These are phyloP conservation scores for Mustelus asterias DNA, from an alignment of 2,113 vertebrate species.

Conservation along the genomic window DNA sequence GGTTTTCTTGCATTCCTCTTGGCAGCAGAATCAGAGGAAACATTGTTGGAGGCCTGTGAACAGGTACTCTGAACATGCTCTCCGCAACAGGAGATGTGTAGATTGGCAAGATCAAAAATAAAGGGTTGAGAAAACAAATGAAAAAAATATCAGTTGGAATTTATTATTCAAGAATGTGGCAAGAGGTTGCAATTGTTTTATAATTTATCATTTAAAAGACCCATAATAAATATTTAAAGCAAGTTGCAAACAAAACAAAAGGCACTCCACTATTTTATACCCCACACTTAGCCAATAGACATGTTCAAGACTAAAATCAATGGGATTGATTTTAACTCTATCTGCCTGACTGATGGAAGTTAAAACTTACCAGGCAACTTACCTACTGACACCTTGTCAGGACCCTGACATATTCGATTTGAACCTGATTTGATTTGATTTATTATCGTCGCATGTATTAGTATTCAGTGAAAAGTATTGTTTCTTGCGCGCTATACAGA, in stretches of 20 bases:
- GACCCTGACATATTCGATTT: neutral
- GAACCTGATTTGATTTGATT: neutral
- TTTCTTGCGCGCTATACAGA: too few species aligned
- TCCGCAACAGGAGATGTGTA: neutral
- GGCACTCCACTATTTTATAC: neutral
- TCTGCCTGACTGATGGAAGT: neutral
- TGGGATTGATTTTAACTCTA: neutral
- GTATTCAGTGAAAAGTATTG: too few species aligned
- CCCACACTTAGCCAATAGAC: neutral
- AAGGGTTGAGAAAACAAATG: neutral
- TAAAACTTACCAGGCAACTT: neutral
- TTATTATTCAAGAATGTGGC: neutral
- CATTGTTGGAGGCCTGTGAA: neutral
- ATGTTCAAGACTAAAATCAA: neutral
- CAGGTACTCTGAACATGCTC: neutral
- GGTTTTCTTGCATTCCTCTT: neutral
- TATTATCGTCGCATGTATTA: too few species aligned
- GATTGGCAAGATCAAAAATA: neutral
- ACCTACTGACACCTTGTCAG: neutral
- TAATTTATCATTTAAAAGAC: neutral
- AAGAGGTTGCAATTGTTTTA: neutral
- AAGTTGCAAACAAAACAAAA: neutral
- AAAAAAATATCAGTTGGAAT: neutral
- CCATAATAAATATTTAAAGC: neutral
- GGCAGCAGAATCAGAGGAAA: neutral